These are phyloP conservation scores for Ellobius talpinus DNA, from an alignment of 2,113 vertebrate species.

Conservation along the genomic window DNA sequence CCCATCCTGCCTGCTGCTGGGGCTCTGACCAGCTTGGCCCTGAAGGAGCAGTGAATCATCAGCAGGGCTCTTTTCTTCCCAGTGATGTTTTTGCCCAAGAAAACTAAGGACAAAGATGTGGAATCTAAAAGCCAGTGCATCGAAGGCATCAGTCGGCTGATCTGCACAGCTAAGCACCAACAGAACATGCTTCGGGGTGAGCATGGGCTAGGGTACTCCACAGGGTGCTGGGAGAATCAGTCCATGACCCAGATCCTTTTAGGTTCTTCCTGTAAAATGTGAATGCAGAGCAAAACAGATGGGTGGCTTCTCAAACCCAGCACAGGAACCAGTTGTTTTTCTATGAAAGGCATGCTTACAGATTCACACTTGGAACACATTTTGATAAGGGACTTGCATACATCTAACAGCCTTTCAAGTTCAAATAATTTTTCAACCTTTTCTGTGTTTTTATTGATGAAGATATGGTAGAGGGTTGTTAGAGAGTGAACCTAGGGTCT, in stretches of 20 bases:
- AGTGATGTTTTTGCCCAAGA: slow-evolving; percentile 99
- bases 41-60: neutral
- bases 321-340: accelerated
- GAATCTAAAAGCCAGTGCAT: slow-evolving; percentile 98
- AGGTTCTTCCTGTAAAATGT: too few species aligned
- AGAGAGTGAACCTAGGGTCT: neutral
- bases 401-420: neutral
- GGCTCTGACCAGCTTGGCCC: neutral
- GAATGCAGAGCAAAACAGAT: too few species aligned
- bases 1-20: neutral
- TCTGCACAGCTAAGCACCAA: slow-evolving; percentile 98
- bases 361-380: accelerated
- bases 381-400: too few species aligned
- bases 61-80: slow-evolving; percentile 64
- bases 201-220: slow-evolving; percentile 10
- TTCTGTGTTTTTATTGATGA: neutral
- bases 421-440: neutral
- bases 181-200: slow-evolving; percentile 98
- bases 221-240: neutral
- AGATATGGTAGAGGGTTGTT: neutral
- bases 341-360: accelerated
- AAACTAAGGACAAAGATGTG: slow-evolving; percentile 96
- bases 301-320: neutral
- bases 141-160: slow-evolving; percentile 97
- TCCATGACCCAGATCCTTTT: neutral